These are phyloP conservation scores for Cochlearius cochlearius DNA, from an alignment of 2,113 vertebrate species.

Conservation along the genomic window DNA sequence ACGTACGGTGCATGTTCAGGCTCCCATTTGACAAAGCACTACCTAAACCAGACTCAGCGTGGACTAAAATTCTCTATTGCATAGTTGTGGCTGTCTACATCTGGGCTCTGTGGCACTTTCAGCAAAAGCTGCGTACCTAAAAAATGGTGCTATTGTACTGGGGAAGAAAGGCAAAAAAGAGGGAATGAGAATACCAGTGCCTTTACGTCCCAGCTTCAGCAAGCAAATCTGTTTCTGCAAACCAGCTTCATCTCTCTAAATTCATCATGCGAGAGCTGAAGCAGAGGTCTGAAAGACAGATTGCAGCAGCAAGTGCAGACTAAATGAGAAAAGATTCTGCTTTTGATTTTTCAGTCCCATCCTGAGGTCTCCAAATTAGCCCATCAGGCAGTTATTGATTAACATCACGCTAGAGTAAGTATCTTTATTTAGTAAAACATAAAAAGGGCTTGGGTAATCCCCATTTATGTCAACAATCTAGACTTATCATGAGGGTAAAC, in stretches of 20 bases:
- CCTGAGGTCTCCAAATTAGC: background rate
- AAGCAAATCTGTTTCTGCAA: background rate
- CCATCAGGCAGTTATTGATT: background rate
- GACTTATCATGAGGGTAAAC: background rate
- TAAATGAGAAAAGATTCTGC: background rate
- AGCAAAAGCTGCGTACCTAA: background rate
- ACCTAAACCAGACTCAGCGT: background rate
- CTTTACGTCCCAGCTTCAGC: background rate
- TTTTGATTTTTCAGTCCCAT: background rate
- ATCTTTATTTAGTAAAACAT: background rate
- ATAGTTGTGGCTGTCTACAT: background rate
- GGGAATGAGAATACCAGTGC: background rate
- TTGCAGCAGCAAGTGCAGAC: background rate
- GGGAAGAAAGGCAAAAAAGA: background rate
- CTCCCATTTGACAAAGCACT: background rate
- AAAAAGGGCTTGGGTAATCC: background rate
- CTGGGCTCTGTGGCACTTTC: background rate
- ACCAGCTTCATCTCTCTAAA: background rate
- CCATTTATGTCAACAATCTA: background rate
- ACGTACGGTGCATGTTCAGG: fast-evolving
- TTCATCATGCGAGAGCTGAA: background rate
- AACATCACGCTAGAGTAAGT: background rate
- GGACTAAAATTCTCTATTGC: background rate
- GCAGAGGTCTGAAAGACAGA: background rate
- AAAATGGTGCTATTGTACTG: background rate